Base-by-base conservation (phyloP, 2,113 vertebrate genomes). In the Accipiter virgatus region DNA sequence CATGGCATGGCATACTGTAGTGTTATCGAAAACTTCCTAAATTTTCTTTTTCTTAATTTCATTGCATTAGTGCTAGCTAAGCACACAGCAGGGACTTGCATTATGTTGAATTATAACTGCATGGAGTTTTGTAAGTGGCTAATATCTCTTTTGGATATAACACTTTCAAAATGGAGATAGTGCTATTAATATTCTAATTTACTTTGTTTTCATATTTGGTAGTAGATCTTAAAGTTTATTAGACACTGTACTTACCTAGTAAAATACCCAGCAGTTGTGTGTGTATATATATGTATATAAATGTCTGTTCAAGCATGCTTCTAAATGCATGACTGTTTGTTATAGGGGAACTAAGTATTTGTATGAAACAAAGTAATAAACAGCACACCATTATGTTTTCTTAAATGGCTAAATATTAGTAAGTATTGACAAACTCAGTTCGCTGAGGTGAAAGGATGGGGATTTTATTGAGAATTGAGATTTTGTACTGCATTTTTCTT, bases 171-270 rank as follows among this genome's bases (percentile, higher is more conserved):
- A 83, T 31, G 8, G 47, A 74, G 67, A 74, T 70, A 70, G 72
- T 71, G 55, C 68, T 91, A 77, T 96, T 90, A 84, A 74, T 96
- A 75, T 79, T 95, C 83, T 88, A 91, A 87, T 84, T 95, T 31
- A 66, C n/a, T 78, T 70, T 81, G 29, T 80, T 95, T 89, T 89
- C 72, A n/a, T 88, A 67, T 90, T 86, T 75, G 40, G 42, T 86
- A 65, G 66, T 67, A 89, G 75, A 90, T 95, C 78, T 47, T 82
- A 59, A 97, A 88, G 42, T 94, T 95, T 93, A 91, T 81, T 74
- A n/a, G 73, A 48, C 3, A 9, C 70, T 36, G 31, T 83, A 83
- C 48, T 81, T 86, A 55, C 22, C 89, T 83, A 52, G 88, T 93
- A 59, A 82, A 86, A 72, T 77, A 92, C 27, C 23, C 75, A 92